Conservation (phyloP, 1,140 invertebrate genomes). For the Temnothorax nylanderi region DNA sequence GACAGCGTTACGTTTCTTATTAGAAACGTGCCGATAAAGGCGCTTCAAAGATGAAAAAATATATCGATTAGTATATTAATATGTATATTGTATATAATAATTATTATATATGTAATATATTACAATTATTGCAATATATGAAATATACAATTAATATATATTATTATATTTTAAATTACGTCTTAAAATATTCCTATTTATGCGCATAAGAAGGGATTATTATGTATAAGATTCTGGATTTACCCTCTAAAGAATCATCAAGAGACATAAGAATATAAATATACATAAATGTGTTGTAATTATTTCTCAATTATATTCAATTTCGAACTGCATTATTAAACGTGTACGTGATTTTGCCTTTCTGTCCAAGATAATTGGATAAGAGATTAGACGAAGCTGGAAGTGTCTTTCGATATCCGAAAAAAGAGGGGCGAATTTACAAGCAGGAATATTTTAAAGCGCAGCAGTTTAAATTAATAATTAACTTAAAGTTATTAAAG, state of each 20-base stretch:
- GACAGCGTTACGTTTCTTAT: neutral
- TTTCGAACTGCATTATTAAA: neutral
- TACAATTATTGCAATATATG: neutral
- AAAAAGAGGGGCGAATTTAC: no score
- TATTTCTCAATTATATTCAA: neutral
- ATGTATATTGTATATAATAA: neutral
- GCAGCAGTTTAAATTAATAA: neutral
- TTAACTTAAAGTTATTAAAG: neutral
- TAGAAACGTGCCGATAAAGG: slow-evolving; percentile 20
- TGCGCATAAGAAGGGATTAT: neutral
- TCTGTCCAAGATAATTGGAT: neutral
- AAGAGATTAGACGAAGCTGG: neutral
- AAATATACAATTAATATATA: neutral
- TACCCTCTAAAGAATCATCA: neutral
- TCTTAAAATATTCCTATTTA: neutral
- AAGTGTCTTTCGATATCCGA: neutral
- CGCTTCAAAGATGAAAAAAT: slow-evolving; percentile 10
- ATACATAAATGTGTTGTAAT: neutral
- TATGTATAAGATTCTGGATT: neutral
- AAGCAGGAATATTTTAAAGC: no score
- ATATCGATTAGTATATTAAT: neutral
- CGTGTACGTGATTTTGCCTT: neutral
- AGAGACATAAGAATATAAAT: neutral
- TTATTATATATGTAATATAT: neutral
- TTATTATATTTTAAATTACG: neutral